Conservation (phyloP, 1,140 invertebrate genomes). For the Tenebrio molitor region DNA sequence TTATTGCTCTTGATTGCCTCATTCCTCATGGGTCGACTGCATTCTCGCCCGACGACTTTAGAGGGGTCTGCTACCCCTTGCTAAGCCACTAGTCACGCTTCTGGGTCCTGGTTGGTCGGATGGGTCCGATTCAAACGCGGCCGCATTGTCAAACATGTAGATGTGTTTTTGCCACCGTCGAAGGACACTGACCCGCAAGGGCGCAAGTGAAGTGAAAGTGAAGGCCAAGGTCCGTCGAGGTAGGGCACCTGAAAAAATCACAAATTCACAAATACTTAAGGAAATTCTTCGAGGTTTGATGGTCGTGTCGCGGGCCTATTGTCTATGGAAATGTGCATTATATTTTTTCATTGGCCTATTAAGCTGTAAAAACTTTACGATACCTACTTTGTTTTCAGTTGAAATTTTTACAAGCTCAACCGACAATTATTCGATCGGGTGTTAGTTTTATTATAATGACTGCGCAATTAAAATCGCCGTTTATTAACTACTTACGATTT, state of each 20-base stretch:
- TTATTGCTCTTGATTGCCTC: slow-evolving; percentile 61
- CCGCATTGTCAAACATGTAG: slow-evolving; percentile 50
- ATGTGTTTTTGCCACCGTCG: slow-evolving; percentile 48
- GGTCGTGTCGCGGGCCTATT: too few species aligned
- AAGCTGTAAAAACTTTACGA: slow-evolving; percentile 24
- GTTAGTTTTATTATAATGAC: slow-evolving; percentile 29
- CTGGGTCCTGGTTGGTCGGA: slow-evolving; percentile 59
- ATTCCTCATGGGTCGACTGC: slow-evolving; percentile 51
- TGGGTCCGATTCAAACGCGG: slow-evolving; percentile 52
- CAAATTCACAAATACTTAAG: too few species aligned
- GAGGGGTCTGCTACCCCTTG: slow-evolving; percentile 55
- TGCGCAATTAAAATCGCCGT: slow-evolving; percentile 17
- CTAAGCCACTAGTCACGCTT: slow-evolving; percentile 53
- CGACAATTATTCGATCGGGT: background rate
- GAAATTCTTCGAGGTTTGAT: too few species aligned
- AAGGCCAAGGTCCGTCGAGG: slow-evolving; percentile 26
- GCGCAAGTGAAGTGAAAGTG: slow-evolving; percentile 48
- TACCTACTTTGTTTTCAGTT: slow-evolving; percentile 17
- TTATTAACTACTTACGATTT: slow-evolving; percentile 21
- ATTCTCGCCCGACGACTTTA: slow-evolving; percentile 49
- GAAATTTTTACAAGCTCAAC: slow-evolving; percentile 7
- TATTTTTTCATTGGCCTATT: background rate
- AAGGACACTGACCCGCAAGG: slow-evolving; percentile 57
- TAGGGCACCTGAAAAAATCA: too few species aligned
- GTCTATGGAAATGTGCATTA: background rate